These are phyloP conservation scores for Limnephilus auricula DNA, from an alignment of 2,888 invertebrate genomes.

Conservation along the genomic window DNA sequence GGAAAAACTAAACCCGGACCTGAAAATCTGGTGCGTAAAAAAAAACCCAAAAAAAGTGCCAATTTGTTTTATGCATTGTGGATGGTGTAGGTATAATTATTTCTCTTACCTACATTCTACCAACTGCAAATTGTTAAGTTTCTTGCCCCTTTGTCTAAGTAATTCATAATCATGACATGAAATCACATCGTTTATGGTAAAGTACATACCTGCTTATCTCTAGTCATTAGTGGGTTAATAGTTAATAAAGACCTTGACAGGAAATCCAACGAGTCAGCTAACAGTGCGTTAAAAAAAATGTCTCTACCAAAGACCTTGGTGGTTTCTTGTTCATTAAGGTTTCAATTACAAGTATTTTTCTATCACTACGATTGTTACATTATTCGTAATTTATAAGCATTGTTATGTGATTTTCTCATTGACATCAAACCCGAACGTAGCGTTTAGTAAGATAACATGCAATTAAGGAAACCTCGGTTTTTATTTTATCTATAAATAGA, in stretches of 20 bases:
- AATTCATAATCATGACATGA: neutral
- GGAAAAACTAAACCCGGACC: no score
- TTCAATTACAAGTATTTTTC: conserved; percentile 17
- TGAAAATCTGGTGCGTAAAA: no score
- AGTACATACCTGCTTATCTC: neutral
- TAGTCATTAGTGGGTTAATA: neutral
- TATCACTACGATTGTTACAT: neutral
- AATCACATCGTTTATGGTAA: neutral
- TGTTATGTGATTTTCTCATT: conserved; percentile 27
- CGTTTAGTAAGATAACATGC: neutral
- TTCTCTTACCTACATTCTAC: neutral
- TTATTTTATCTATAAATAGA: neutral
- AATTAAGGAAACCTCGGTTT: neutral
- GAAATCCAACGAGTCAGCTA: neutral
- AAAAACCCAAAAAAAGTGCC: no score
- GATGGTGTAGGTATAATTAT: neutral
- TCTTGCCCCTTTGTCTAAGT: neutral
- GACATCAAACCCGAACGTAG: neutral
- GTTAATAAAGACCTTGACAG: neutral
- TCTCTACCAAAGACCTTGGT: conserved; percentile 7
- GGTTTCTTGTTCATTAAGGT: conserved; percentile 17
- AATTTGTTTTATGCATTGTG: neutral
- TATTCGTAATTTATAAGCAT: neutral
- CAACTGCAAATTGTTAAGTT: neutral
- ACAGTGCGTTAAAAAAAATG: neutral